phyloP scores from a whole-genome alignment of 2,888 invertebrate genomes.

The Parnassius apollo region DNA sequence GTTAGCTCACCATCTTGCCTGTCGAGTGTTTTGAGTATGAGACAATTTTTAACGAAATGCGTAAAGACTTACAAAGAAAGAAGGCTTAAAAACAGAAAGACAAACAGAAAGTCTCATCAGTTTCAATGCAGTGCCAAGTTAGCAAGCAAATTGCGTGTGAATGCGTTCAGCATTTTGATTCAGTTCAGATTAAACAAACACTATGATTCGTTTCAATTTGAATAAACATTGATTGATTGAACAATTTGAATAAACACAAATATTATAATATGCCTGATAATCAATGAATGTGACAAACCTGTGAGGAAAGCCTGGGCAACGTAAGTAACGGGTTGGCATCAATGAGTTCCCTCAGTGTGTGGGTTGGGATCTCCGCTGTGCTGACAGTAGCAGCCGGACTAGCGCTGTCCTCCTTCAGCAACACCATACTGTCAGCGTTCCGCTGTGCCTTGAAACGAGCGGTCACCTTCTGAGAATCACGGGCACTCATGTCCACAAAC shows the following conservation, averaged over 20 bases:
- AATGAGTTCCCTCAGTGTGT: slow-evolving; percentile 93
- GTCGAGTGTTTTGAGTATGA: too few relatives aligned
- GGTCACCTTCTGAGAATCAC: slow-evolving; percentile 83
- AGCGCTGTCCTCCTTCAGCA: slow-evolving; percentile 93
- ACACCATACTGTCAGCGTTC: slow-evolving; percentile 82
- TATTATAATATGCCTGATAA: too few relatives aligned
- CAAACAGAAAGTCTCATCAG: too few relatives aligned
- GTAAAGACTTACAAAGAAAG: too few relatives aligned
- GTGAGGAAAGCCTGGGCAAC: slow-evolving; percentile 95
- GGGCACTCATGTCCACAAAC: slow-evolving; percentile 83
- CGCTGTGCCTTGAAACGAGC: slow-evolving; percentile 86
- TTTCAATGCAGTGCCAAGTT: too few relatives aligned
- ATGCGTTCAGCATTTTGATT: too few relatives aligned
- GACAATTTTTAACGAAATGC: too few relatives aligned
- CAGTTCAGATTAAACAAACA: too few relatives aligned
- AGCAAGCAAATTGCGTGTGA: too few relatives aligned
- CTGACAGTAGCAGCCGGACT: slow-evolving; percentile 92
- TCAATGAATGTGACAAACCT: slow-evolving; percentile 66
- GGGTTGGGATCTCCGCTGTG: slow-evolving; percentile 94
- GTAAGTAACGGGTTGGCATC: slow-evolving; percentile 93
- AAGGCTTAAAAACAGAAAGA: too few relatives aligned
- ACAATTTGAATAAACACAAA: neutral
- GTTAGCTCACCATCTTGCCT: too few relatives aligned
- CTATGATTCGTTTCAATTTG: too few relatives aligned
- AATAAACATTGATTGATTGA: neutral